Evolutionary conservation across 2,888 invertebrate species (phyloP).

Genomic region (Dryobota labecula): DNA sequence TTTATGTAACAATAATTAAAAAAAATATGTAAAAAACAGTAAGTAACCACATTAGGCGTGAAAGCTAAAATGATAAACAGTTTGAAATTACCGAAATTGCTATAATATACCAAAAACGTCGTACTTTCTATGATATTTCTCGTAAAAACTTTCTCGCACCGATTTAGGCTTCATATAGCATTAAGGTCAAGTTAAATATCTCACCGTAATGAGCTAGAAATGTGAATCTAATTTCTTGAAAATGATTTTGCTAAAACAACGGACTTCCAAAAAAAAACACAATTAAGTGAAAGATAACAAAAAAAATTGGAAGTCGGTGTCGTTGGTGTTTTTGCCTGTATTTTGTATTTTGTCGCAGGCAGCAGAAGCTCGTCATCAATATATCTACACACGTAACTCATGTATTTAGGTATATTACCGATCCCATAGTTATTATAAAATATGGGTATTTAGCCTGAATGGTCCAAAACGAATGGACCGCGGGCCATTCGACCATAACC

Average conservation of each 20-base stretch:
- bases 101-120: constrained; percentile 18
- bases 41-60: background rate
- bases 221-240: constrained; percentile 6
- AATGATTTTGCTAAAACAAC: too few relatives aligned
- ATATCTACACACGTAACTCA: background rate
- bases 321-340: too few relatives aligned
- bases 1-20: too few relatives aligned
- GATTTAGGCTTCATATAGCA: constrained; percentile 48
- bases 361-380: too few relatives aligned
- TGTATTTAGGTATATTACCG: background rate
- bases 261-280: too few relatives aligned
- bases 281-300: too few relatives aligned
- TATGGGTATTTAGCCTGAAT: too few relatives aligned
- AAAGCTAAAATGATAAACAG: constrained; percentile 29
- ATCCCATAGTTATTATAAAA: background rate
- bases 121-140: constrained; percentile 44
- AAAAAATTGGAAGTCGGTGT: too few relatives aligned
- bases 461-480: too few relatives aligned
- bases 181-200: constrained; percentile 50
- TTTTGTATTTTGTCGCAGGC: too few relatives aligned
- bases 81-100: constrained; percentile 20
- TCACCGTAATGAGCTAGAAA: constrained; percentile 36
- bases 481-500: too few relatives aligned
- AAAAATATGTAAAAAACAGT: too few relatives aligned
- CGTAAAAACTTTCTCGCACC: constrained; percentile 43